A percentile compares a stretch with the other conserved stretches of the same genome.
Evolutionary conservation across 2,888 invertebrate species (phyloP).

Genomic region (Cheilosia impressa): DNA sequence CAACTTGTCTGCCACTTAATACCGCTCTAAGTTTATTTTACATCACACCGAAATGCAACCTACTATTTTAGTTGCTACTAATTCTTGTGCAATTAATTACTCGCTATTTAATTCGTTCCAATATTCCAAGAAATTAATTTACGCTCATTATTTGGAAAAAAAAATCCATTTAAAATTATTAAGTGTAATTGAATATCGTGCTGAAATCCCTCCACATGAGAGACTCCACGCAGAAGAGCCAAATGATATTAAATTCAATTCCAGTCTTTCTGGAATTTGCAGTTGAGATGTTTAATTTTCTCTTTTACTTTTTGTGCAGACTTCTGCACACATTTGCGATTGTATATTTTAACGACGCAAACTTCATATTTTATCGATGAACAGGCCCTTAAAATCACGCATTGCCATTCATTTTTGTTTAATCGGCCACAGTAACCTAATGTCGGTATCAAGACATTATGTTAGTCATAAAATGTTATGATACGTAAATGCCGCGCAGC

Average conservation of each 20-base stretch:
- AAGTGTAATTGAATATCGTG: constrained; percentile 52
- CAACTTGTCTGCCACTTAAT: too few relatives aligned
- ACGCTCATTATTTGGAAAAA: background rate
- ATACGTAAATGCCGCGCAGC: constrained; percentile 13
- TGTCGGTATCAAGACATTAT: constrained; percentile 53
- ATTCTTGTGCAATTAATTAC: background rate
- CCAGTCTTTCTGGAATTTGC: constrained; percentile 37
- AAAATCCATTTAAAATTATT: constrained; percentile 37
- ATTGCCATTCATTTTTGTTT: constrained; percentile 28
- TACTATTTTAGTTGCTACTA: too few relatives aligned
- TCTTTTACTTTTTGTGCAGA: constrained; percentile 3
- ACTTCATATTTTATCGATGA: constrained; percentile 43
- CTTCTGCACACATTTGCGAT: background rate
- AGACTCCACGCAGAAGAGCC: constrained; percentile 1
- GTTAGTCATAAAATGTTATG: constrained; percentile 27
- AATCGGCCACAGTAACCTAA: constrained; percentile 16
- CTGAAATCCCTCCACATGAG: background rate
- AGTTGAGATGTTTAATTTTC: background rate
- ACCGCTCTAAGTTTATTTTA: too few relatives aligned
- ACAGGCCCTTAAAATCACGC: constrained; percentile 52
- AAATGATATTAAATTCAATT: constrained; percentile 49
- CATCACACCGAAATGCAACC: too few relatives aligned
- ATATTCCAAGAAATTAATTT: constrained; percentile 13
- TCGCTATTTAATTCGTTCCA: constrained; percentile 8
- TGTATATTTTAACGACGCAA: constrained; percentile 36